Evolutionary conservation across 1,140 invertebrate species (phyloP).

Genomic region (Halotydeus destructor): DNA sequence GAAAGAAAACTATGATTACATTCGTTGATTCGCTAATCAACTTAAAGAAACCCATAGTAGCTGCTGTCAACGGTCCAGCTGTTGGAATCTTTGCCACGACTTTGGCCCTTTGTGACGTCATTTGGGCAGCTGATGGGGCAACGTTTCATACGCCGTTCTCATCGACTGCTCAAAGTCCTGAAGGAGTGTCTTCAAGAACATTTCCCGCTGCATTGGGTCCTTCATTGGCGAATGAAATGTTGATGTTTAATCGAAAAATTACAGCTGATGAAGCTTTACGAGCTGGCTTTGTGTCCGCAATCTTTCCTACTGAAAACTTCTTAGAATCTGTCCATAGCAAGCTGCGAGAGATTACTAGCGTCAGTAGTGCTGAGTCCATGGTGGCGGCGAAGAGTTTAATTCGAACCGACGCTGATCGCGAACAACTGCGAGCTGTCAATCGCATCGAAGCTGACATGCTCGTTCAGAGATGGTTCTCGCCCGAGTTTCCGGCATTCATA

Average conservation of each 20-base stretch:
- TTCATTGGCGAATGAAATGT: constrained; percentile 47
- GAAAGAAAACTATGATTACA: constrained; percentile 26
- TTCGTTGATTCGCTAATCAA: constrained; percentile 58
- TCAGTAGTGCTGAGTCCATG: constrained; percentile 10
- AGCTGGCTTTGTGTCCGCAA: constrained; percentile 41
- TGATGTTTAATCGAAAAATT: constrained; percentile 57
- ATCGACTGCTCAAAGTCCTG: constrained; percentile 49
- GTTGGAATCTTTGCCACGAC: constrained; percentile 68
- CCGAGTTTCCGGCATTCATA: constrained; percentile 27
- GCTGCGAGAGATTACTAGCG: constrained; percentile 5
- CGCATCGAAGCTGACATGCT: constrained; percentile 32
- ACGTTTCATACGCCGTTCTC: constrained; percentile 70
- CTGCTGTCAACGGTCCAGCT: constrained; percentile 78
- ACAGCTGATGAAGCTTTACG: constrained; percentile 42
- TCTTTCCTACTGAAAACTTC: constrained; percentile 33
- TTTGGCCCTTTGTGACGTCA: constrained; percentile 60
- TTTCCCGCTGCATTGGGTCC: constrained; percentile 60
- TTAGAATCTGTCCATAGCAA: constrained; percentile 31
- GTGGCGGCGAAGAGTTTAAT: constrained; percentile 9
- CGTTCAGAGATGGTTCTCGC: constrained; percentile 34
- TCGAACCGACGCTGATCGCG: not conserved
- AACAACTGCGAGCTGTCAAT: constrained; percentile 32
- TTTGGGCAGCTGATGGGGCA: constrained; percentile 68
- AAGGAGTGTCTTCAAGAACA: constrained; percentile 58
- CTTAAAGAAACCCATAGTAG: constrained; percentile 70